Evolutionary conservation across 1,140 invertebrate genomes (phyloP).

Genomic region (Conopomorpha cramerella): DNA sequence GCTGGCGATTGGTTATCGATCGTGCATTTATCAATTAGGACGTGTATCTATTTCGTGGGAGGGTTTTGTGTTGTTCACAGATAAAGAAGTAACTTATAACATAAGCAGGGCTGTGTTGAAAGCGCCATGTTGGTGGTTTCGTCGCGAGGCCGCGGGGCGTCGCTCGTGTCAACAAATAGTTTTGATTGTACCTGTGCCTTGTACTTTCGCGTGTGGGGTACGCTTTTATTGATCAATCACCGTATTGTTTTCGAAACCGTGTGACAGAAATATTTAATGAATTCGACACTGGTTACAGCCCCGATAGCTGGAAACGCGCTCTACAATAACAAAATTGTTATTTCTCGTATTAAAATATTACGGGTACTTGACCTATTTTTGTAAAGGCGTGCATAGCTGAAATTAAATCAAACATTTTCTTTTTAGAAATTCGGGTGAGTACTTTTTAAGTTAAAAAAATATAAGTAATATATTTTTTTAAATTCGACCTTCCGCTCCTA

Average conservation of each 20-base stretch:
- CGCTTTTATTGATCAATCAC: conserved; percentile 24
- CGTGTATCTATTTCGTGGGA: no score
- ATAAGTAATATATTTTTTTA: background rate
- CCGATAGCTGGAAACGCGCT: background rate
- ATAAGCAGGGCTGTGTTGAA: conserved; percentile 5
- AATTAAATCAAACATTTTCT: no score
- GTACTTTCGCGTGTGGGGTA: conserved; percentile 9
- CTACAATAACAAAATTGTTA: background rate
- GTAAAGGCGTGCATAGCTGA: background rate
- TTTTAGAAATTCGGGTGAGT: no score
- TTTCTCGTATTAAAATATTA: background rate
- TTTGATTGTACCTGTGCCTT: no score
- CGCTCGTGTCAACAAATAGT: conserved; percentile 21
- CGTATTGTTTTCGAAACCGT: conserved; percentile 13
- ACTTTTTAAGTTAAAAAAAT: background rate
- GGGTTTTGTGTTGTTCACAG: no score
- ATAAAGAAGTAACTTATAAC: conserved; percentile 10
- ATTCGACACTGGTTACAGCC: conserved; percentile 8
- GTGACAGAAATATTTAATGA: conserved; percentile 14
- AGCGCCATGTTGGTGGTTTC: background rate
- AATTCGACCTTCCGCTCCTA: no score
- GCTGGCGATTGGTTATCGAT: background rate
- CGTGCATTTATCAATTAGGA: background rate
- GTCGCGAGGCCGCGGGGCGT: conserved; percentile 4
- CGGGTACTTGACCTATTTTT: background rate